Evolutionary conservation across 1,140 invertebrate species (phyloP).

Genomic region (Cydia pomonella): DNA sequence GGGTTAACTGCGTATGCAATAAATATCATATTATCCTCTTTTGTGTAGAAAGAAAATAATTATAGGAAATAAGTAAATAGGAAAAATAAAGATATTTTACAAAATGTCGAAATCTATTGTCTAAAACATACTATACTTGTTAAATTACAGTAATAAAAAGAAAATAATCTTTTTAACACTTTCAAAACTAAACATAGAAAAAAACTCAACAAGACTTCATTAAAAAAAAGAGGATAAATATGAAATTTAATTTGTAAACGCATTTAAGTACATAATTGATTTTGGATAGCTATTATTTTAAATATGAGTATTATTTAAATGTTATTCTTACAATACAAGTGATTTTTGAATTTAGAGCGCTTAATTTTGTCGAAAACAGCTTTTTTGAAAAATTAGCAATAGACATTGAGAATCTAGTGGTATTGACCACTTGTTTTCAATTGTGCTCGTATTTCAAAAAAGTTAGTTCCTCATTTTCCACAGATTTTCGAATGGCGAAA

Average conservation of each 20-base stretch:
- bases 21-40: not conserved
- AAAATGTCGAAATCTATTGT: not conserved
- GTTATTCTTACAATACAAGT: not conserved
- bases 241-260: not conserved
- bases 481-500: no score
- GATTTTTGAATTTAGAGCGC: no score
- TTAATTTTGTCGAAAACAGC: no score
- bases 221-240: not conserved
- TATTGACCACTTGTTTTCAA: no score
- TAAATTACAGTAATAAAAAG: not conserved
- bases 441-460: no score
- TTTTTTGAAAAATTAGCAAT: no score
- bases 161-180: no score
- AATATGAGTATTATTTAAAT: not conserved
- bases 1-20: not conserved
- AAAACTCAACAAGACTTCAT: no score
- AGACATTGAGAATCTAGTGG: no score
- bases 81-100: not conserved
- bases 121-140: not conserved
- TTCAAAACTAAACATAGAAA: not conserved
- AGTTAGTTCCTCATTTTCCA: no score
- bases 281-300: not conserved
- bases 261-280: not conserved
- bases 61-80: not conserved
- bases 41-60: not conserved